Conservation (phyloP, 2,113 vertebrate species). For the Syngnathus scovelli region DNA sequence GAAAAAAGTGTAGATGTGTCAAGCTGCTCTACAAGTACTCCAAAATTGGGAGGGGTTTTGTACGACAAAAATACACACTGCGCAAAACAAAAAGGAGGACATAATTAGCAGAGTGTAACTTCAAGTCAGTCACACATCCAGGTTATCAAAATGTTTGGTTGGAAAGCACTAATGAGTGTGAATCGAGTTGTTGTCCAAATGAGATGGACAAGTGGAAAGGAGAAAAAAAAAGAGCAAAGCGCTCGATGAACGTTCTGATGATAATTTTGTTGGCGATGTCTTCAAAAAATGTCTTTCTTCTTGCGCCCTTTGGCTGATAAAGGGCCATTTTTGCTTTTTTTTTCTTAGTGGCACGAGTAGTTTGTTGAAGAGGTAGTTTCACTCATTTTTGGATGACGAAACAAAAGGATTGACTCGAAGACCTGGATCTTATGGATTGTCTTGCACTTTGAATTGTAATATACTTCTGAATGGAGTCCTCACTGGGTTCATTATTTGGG, state of each 20-base stretch:
- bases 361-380: background rate
- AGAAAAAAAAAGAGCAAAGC: background rate
- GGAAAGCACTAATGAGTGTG: too few relatives aligned
- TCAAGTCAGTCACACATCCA: background rate
- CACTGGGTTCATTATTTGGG: background rate
- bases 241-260: background rate
- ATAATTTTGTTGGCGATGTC: background rate
- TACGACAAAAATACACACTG: background rate
- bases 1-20: constrained; percentile 23
- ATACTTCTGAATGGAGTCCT: background rate
- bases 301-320: background rate
- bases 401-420: background rate
- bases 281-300: too few relatives aligned
- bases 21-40: constrained; percentile 21
- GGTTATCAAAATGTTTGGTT: background rate
- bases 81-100: background rate
- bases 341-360: background rate
- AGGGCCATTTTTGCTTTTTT: background rate
- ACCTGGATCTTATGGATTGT: background rate
- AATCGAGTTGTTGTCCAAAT: background rate
- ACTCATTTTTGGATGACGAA: background rate
- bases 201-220: background rate
- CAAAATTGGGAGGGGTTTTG: background rate
- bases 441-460: background rate
- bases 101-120: background rate